phyloP scores from a whole-genome alignment of 2,113 vertebrate species.

The Erythrolamprus reginae region DNA sequence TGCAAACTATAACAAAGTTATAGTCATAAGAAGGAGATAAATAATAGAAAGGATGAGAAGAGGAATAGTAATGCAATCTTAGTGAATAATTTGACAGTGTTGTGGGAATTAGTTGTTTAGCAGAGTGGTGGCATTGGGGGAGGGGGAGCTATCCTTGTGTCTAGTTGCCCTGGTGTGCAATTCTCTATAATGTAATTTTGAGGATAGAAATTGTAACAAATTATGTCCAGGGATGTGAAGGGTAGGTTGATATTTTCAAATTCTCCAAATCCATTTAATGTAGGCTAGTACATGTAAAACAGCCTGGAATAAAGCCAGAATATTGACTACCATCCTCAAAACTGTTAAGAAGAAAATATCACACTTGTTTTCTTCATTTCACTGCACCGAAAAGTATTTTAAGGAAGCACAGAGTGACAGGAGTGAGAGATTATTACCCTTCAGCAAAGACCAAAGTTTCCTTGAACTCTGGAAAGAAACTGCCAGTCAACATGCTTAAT shows the following conservation, averaged over 20 bases:
- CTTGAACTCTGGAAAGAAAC: background rate
- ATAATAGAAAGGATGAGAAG: too few relatives aligned
- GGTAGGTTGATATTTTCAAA: too few relatives aligned
- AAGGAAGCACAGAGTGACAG: background rate
- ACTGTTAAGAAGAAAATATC: constrained; percentile 3
- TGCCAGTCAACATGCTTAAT: background rate
- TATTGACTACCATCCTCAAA: constrained; percentile 11
- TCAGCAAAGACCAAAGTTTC: background rate
- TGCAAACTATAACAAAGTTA: too few relatives aligned
- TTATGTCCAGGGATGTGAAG: too few relatives aligned
- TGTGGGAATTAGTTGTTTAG: too few relatives aligned
- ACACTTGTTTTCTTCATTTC: background rate
- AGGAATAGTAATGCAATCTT: too few relatives aligned
- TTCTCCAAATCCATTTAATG: background rate
- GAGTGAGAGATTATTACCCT: background rate
- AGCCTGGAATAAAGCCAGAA: background rate
- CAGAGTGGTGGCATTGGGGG: too few relatives aligned
- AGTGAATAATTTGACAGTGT: too few relatives aligned
- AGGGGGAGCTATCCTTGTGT: too few relatives aligned
- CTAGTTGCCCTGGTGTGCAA: too few relatives aligned
- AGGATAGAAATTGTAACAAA: background rate
- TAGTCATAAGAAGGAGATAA: too few relatives aligned
- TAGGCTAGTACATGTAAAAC: background rate
- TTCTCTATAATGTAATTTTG: too few relatives aligned
- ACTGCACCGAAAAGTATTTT: background rate